A percentile compares a stretch with the other conserved stretches of the same genome.
phyloP scores from a whole-genome alignment of 2,888 invertebrate species.

The Panorpa germanica region DNA sequence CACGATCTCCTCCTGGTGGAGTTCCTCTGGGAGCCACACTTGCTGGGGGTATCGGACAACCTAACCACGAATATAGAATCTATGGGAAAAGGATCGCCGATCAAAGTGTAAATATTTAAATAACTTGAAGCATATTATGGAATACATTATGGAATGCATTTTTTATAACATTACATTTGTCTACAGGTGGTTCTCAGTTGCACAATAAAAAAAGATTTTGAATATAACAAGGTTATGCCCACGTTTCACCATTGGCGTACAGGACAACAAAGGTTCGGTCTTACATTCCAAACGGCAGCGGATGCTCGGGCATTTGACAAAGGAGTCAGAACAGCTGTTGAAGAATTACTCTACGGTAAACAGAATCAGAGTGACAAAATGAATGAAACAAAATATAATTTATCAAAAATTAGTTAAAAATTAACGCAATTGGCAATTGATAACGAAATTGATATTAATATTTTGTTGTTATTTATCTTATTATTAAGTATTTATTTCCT shows the following conservation, averaged over 20 bases:
- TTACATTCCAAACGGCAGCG: constrained; percentile 90
- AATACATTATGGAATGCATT: not conserved
- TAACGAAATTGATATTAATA: constrained; percentile 6
- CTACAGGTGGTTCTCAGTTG: constrained; percentile 80
- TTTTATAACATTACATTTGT: constrained; percentile 9
- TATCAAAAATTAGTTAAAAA: constrained; percentile 4
- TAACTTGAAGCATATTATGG: constrained; percentile 1
- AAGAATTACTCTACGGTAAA: constrained; percentile 82
- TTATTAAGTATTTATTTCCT: too few relatives aligned
- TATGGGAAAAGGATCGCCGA: constrained; percentile 85
- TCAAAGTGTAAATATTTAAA: constrained; percentile 52
- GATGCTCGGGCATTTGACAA: constrained; percentile 89
- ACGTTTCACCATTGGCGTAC: constrained; percentile 98
- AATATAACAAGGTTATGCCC: constrained; percentile 95
- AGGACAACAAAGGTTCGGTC: constrained; percentile 84
- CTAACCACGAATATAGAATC: constrained; percentile 82
- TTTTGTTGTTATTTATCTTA: constrained; percentile 2
- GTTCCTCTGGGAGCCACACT: constrained; percentile 12
- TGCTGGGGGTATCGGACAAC: constrained; percentile 27
- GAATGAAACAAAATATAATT: not conserved
- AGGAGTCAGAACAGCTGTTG: constrained; percentile 74
- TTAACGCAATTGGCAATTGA: constrained; percentile 1
- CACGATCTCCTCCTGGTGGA: constrained; percentile 29
- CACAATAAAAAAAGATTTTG: constrained; percentile 87
- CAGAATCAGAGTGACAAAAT: constrained; percentile 8